A percentile compares a stretch with the other conserved stretches of the same genome.
Conservation (phyloP, 2,888 invertebrate species). For the Perithous albicinctus region DNA sequence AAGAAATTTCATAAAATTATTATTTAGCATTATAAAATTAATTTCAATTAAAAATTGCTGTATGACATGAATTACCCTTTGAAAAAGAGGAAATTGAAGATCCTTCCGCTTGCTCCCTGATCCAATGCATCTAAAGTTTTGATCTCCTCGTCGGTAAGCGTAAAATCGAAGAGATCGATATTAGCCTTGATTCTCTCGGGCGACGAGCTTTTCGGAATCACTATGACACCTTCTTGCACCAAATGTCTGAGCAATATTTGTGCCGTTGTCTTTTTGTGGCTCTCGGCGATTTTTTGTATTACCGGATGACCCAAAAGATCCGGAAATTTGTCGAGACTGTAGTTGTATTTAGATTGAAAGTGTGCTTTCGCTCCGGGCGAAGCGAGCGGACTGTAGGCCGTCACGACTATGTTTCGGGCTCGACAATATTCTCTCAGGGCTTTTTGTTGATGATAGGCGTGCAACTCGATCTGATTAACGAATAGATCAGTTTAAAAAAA, state of each 20-base stretch:
- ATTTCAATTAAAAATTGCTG: neutral
- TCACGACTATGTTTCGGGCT: constrained; percentile 88
- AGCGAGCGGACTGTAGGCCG: constrained; percentile 90
- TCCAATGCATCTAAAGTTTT: constrained; percentile 87
- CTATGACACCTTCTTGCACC: constrained; percentile 88
- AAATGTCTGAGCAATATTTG: constrained; percentile 91
- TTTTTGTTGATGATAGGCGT: constrained; percentile 91
- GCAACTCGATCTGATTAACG: constrained; percentile 87
- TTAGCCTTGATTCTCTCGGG: constrained; percentile 90
- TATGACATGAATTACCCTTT: constrained; percentile 79
- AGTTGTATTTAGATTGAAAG: constrained; percentile 82
- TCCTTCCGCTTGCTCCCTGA: constrained; percentile 87
- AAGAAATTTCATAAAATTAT: neutral
- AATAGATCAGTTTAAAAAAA: neutral
- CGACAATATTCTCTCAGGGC: constrained; percentile 88
- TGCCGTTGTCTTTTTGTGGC: constrained; percentile 88
- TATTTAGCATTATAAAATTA: neutral
- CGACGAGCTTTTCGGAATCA: constrained; percentile 93
- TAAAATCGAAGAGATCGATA: constrained; percentile 89
- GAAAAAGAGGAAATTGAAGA: constrained; percentile 88
- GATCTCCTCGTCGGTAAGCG: constrained; percentile 86
- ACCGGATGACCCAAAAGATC: constrained; percentile 88
- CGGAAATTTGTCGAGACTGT: constrained; percentile 82
- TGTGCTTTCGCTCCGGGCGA: constrained; percentile 89
- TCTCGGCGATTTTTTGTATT: constrained; percentile 87